phyloP scores from a whole-genome alignment of 1,140 invertebrate genomes.

The Drosophila sulfurigaster region DNA sequence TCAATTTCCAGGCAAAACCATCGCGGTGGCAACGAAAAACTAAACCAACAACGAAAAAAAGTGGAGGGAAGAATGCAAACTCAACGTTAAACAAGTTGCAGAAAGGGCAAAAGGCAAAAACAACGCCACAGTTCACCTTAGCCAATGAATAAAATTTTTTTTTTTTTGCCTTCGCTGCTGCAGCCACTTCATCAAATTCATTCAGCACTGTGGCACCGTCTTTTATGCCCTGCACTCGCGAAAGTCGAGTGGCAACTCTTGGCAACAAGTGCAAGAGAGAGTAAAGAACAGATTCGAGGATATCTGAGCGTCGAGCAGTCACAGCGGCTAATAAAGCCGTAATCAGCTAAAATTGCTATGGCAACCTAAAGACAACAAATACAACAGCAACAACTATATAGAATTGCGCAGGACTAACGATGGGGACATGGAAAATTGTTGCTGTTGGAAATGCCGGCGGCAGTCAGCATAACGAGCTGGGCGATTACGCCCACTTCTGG shows the following conservation, averaged over 20 bases:
- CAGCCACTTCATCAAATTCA: constrained; percentile 81
- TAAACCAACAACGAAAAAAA: constrained; percentile 16
- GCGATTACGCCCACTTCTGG: constrained; percentile 65
- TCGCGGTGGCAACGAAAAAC: constrained; percentile 29
- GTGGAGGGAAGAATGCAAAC: constrained; percentile 6
- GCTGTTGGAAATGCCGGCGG: constrained; percentile 43
- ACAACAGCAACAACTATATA: background rate
- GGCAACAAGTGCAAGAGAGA: background rate
- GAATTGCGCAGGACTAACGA: constrained; percentile 21
- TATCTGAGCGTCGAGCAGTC: constrained; percentile 12
- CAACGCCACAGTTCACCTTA: constrained; percentile 53
- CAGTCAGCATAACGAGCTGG: constrained; percentile 47
- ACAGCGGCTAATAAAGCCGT: constrained; percentile 33
- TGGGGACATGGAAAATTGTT: constrained; percentile 25
- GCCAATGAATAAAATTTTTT: constrained; percentile 44
- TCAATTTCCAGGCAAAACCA: constrained; percentile 71
- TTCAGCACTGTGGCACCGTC: constrained; percentile 51
- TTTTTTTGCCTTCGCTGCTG: constrained; percentile 45
- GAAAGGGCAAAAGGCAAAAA: constrained; percentile 71
- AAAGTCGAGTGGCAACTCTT: background rate
- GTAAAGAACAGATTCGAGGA: constrained; percentile 7
- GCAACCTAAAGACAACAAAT: constrained; percentile 47
- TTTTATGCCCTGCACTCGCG: constrained; percentile 40
- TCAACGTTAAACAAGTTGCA: constrained; percentile 73
- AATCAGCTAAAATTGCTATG: constrained; percentile 79